These are phyloP conservation scores for Spodoptera frugiperda DNA, from an alignment of 1,140 invertebrate genomes.

Conservation along the genomic window DNA sequence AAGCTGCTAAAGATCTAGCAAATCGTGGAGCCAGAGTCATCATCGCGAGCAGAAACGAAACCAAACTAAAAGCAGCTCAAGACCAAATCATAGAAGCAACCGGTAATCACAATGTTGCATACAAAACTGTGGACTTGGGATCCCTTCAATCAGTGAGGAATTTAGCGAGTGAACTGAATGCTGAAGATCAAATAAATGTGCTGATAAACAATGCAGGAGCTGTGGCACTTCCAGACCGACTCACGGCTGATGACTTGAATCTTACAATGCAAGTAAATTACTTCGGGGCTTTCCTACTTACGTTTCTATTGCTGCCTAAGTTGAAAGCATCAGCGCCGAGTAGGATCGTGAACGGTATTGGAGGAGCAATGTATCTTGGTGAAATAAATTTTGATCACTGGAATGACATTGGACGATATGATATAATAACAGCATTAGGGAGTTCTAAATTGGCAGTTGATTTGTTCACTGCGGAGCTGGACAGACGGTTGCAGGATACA, in stretches of 20 bases:
- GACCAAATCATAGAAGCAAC: slow-evolving; percentile 69
- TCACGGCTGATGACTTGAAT: slow-evolving; percentile 89
- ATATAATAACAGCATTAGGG: slow-evolving; percentile 85
- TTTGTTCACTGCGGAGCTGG: slow-evolving; percentile 89
- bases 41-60: slow-evolving; percentile 89
- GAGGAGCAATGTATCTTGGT: slow-evolving; percentile 87
- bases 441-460: slow-evolving; percentile 89
- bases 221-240: slow-evolving; percentile 77
- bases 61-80: slow-evolving; percentile 81
- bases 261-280: slow-evolving; percentile 89
- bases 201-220: slow-evolving; percentile 92
- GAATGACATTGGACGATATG: slow-evolving; percentile 80
- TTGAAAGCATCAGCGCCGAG: slow-evolving; percentile 86
- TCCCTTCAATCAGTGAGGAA: slow-evolving; percentile 77
- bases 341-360: slow-evolving; percentile 90
- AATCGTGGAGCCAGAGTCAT: slow-evolving; percentile 90
- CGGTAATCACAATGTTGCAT: slow-evolving; percentile 66
- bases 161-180: slow-evolving; percentile 70
- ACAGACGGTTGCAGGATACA: slow-evolving; percentile 86
- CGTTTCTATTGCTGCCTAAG: slow-evolving; percentile 89
- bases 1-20: slow-evolving; percentile 90
- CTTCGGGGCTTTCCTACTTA: slow-evolving; percentile 91
- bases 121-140: slow-evolving; percentile 70
- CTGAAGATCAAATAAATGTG: slow-evolving; percentile 87
- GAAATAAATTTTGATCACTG: slow-evolving; percentile 89